These are phyloP conservation scores for Oostethus manadensis DNA, from an alignment of 2,113 vertebrate genomes.

Conservation along the genomic window DNA sequence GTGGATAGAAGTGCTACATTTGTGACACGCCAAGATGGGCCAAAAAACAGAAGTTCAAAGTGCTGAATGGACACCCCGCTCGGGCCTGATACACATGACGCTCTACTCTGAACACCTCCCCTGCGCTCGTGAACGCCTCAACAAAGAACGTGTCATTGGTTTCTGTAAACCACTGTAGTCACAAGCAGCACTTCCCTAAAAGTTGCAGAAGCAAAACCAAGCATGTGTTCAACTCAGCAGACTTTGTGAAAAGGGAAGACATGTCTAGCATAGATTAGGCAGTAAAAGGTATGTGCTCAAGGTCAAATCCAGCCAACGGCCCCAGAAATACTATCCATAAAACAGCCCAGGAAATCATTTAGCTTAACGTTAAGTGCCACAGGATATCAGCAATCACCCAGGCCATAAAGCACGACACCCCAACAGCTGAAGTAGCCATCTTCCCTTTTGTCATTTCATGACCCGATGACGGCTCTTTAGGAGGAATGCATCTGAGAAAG, in stretches of 20 bases:
- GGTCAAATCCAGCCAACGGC: constrained; percentile 43
- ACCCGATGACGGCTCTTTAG: constrained; percentile 61
- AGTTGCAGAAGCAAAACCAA: constrained; percentile 64
- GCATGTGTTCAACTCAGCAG: constrained; percentile 40
- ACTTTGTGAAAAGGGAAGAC: constrained; percentile 24
- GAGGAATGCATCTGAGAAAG: constrained; percentile 63
- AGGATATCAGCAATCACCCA: constrained; percentile 65
- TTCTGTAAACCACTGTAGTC: constrained; percentile 27
- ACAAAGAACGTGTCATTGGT: constrained; percentile 31
- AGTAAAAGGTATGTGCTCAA: constrained; percentile 22
- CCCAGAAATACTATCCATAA: constrained; percentile 45
- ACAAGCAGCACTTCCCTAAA: constrained; percentile 56
- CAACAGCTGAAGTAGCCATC: constrained; percentile 61
- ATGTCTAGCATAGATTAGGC: constrained; percentile 9
- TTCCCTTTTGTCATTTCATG: constrained; percentile 56
- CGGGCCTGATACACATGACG: too few species aligned
- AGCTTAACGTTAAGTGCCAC: constrained; percentile 56
- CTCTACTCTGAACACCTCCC: too few species aligned
- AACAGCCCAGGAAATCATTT: constrained; percentile 59
- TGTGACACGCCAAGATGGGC: too few species aligned
- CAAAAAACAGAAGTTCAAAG: too few species aligned
- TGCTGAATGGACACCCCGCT: too few species aligned
- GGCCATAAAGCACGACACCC: constrained; percentile 52
- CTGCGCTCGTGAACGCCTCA: too few species aligned
- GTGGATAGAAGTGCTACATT: too few species aligned